Evolutionary conservation across 2,888 invertebrate species (phyloP).

Genomic region (Cephonodes hylas): DNA sequence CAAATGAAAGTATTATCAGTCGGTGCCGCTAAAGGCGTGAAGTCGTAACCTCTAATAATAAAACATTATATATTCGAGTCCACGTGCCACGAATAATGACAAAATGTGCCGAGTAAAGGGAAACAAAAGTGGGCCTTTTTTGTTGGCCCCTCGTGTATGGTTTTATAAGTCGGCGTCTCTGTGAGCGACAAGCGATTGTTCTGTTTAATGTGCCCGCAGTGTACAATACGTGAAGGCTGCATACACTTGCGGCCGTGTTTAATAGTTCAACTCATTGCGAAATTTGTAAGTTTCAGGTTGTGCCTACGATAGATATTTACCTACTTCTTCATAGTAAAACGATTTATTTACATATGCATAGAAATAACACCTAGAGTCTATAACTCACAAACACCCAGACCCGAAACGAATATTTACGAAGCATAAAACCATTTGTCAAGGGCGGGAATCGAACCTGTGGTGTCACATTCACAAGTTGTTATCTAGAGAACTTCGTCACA

Average conservation of each 20-base stretch:
- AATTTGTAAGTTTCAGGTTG: not conserved
- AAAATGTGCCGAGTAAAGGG: slow-evolving; percentile 60
- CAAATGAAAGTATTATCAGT: slow-evolving; percentile 76
- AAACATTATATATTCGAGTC: slow-evolving; percentile 78
- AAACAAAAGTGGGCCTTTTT: slow-evolving; percentile 70
- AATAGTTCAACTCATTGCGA: not conserved
- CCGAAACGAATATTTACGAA: too few relatives aligned
- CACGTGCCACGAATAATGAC: slow-evolving; percentile 77
- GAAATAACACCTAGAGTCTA: too few relatives aligned
- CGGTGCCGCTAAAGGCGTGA: slow-evolving; percentile 70
- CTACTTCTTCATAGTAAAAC: not conserved
- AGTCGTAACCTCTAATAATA: slow-evolving; percentile 75
- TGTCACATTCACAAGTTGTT: too few relatives aligned
- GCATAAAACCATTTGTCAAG: too few relatives aligned
- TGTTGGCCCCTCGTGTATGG: slow-evolving; percentile 45
- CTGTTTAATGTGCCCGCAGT: slow-evolving; percentile 40
- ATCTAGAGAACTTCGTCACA: too few relatives aligned
- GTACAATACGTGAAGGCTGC: slow-evolving; percentile 29
- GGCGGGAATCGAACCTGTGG: too few relatives aligned
- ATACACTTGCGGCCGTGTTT: slow-evolving; percentile 1
- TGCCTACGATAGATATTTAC: not conserved
- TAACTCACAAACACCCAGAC: too few relatives aligned
- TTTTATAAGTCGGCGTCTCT: slow-evolving; percentile 15
- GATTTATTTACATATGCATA: not conserved
- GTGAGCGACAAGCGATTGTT: slow-evolving; percentile 35